Base-by-base conservation (phyloP, 2,888 invertebrate species). In the Papilio elwesi region DNA sequence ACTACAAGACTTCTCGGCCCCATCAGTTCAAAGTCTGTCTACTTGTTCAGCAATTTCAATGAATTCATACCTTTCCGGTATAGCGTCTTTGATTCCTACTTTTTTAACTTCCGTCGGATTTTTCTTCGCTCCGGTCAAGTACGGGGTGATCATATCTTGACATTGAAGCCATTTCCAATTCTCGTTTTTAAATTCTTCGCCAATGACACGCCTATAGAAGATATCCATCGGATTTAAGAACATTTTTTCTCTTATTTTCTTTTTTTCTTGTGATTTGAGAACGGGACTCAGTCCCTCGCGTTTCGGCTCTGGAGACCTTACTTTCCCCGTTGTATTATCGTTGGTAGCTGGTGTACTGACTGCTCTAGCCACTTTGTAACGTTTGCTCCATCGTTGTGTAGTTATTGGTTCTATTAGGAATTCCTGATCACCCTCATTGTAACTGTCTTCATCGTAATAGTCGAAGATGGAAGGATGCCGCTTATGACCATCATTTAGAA, bases 91-190 rank as follows among this genome's bases (percentile, higher is more conserved):
- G 0, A 74, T 2, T 0, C 53, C 36, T 0, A 74, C 0, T 2
- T 68, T 55, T 15, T 78, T 81, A 0, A 73, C 13, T 0, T 15
- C 7, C 0, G 74, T 75, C 0, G 80, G 43, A 12, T 83, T 80
- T 0, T 38, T 76, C 16, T 82, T 83, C 1, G 76, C 16, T 0
- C 89, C 89, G 0, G 71, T 82, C 4, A 89, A 52, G 65, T 76
- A 83, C 0, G 87, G 88, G 0, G 85, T 83, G 0, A 87, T 78
- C 5, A 86, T 74, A 4, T 84, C 84, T 4, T 82, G 80, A 47
- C 85, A 86, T 13, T 86, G 85, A 0, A 79, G 74, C 83, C 83
- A 85, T 15, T 79, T 75, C 0, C 79, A 52, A 0, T 78, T 75
- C 1, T 48, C 66, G 0, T 80, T 68, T 9, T 77, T 68, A 0